A percentile compares a stretch with the other conserved stretches of the same genome.
Conservation (phyloP, 2,113 vertebrate genomes). For the Turnix velox region DNA sequence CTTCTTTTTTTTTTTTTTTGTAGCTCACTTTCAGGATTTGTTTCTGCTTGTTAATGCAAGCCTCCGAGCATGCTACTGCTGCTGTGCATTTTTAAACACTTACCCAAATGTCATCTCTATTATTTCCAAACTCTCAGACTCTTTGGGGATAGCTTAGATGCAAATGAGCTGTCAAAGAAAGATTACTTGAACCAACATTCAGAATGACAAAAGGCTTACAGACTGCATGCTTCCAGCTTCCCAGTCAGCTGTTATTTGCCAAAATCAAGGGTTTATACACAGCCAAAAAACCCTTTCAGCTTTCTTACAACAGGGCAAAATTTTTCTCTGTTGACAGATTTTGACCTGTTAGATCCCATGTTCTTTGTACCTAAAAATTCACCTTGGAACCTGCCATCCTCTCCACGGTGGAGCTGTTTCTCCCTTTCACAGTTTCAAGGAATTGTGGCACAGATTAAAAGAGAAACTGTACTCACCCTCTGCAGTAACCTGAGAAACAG, state of each 20-base stretch:
- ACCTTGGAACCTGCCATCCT: background rate
- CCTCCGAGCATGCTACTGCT: constrained; percentile 37
- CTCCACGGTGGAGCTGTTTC: background rate
- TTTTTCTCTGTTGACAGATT: background rate
- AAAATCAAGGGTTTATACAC: constrained; percentile 12
- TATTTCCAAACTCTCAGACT: constrained; percentile 35
- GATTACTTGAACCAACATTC: constrained; percentile 60
- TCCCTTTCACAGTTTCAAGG: background rate
- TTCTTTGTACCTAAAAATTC: background rate
- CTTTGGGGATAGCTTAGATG: constrained; percentile 42
- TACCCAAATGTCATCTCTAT: constrained; percentile 45
- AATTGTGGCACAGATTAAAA: background rate
- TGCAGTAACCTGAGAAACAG: background rate
- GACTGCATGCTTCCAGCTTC: constrained; percentile 36
- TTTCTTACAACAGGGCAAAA: background rate
- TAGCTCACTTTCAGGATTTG: constrained; percentile 33
- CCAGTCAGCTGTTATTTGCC: background rate
- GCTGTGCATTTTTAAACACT: constrained; percentile 54
- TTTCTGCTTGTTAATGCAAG: constrained; percentile 30
- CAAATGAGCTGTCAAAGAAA: constrained; percentile 58
- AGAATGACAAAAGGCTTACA: constrained; percentile 51
- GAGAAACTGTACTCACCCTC: background rate
- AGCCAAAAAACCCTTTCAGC: background rate
- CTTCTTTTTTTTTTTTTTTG: background rate
- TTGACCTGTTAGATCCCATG: background rate